Evolutionary conservation across 2,888 invertebrate genomes (phyloP).

Genomic region (Eristalis arbustorum): DNA sequence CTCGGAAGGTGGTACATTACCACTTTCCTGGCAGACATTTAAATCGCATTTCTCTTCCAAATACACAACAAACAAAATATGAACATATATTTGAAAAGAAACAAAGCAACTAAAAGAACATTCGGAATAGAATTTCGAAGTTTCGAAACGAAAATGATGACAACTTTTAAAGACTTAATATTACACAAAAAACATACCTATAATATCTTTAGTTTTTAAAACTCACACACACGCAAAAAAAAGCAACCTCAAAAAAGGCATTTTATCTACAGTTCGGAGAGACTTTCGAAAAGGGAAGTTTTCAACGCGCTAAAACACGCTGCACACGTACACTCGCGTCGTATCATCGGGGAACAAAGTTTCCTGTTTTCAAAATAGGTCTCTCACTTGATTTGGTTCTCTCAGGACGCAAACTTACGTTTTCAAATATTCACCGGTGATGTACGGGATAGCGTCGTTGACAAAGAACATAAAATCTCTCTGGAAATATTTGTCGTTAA

Average conservation of each 20-base stretch:
- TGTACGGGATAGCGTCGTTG: too few relatives aligned
- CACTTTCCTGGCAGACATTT: conserved; percentile 57
- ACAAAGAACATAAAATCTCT: conserved; percentile 20
- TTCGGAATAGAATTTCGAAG: conserved; percentile 69
- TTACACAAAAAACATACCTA: neutral
- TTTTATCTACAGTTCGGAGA: conserved; percentile 64
- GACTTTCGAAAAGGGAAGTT: conserved; percentile 29
- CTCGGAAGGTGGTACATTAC: conserved; percentile 66
- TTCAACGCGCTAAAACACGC: conserved; percentile 26
- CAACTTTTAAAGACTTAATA: conserved; percentile 42
- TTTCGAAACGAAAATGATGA: conserved; percentile 56
- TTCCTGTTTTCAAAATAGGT: neutral
- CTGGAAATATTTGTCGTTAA: conserved; percentile 50
- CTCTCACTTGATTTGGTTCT: neutral
- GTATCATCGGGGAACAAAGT: neutral
- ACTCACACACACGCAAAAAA: conserved; percentile 13
- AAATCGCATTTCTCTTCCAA: conserved; percentile 69
- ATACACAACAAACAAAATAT: conserved; percentile 30
- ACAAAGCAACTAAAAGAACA: conserved; percentile 1
- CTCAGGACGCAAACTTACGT: neutral
- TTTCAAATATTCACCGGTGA: neutral
- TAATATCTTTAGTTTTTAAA: conserved; percentile 60
- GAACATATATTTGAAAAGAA: neutral
- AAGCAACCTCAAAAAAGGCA: conserved; percentile 51
- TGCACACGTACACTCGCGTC: neutral